These are phyloP conservation scores for Pyrgus malvae DNA, from an alignment of 2,888 invertebrate species.

Conservation along the genomic window DNA sequence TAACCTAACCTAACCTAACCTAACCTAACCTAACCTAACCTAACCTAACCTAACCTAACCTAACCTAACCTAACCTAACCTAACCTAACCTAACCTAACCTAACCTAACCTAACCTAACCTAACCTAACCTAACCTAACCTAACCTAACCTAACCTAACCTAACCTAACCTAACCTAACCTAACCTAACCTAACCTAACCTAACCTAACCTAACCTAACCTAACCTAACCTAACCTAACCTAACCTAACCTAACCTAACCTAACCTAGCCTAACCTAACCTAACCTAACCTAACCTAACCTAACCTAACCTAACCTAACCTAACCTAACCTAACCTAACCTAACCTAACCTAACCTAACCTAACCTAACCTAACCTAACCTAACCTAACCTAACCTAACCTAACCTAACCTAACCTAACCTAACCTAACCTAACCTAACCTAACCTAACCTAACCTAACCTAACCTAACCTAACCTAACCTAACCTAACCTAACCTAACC, in stretches of 20 bases:
- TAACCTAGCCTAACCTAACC: conserved; percentile 35
- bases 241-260: conserved; percentile 39
- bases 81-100: conserved; percentile 34
- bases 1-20: neutral
- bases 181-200: too few species aligned
- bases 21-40: neutral
- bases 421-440: too few species aligned
- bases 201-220: conserved; percentile 34
- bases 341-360: conserved; percentile 32
- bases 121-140: conserved; percentile 34
- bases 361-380: conserved; percentile 32
- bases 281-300: conserved; percentile 32
- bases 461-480: too few species aligned
- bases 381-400: too few species aligned
- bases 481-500: too few species aligned
- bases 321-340: conserved; percentile 25
- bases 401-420: too few species aligned
- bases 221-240: conserved; percentile 37
- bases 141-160: conserved; percentile 32
- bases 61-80: conserved; percentile 27
- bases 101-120: conserved; percentile 34
- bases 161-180: too few species aligned
- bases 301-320: conserved; percentile 35
- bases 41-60: neutral
- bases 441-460: too few species aligned